Base-by-base conservation (phyloP, 2,888 invertebrate species). In the Phalera bucephala region DNA sequence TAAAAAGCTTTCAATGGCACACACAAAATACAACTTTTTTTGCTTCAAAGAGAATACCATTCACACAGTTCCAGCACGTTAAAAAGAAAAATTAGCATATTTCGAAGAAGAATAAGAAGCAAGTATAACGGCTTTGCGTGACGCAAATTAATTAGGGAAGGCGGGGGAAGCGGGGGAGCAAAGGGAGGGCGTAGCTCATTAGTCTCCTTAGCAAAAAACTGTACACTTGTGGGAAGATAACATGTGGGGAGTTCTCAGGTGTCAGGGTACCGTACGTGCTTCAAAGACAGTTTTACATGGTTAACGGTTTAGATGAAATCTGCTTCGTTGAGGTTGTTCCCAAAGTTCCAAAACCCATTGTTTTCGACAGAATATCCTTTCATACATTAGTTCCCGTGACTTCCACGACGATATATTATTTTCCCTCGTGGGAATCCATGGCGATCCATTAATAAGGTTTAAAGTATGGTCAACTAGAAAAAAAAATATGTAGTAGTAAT, bases 151-250 rank as follows among this genome's bases (percentile, higher is more conserved):
- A 41, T 41, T 41, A 41, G 37, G 33, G 30, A 25, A 25, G 25
- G 28, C 10, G 9, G 3, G 8, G n/a, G 26, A 15, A 10, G 4
- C 8, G 9, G 3, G 15, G 13, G 14, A 7, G 13, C 3, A 9
- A n/a, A n/a, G n/a, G n/a, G 9, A 11, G 14, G 27, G 28, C n/a
- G 7, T 28, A 9, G 2, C 14, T 15, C 48, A 48, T 52, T 52
- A 56, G 52, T 33, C 34, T 30, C 22, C 15, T n/a, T n/a, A 28
- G 35, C 45, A n/a, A 51, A 53, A 51, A 51, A 50, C 37, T 33
- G 14, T 28, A 30, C 31, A 25, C 23, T 25, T 25, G 33, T 22
- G 25, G 19, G 19, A 29, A 47, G 47, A 51, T 49, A 49, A 51
- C 46, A 46, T 42, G 44, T 41, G 42, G 43, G 36, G 35, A 38